phyloP scores from a whole-genome alignment of 2,113 vertebrate genomes.

The Gorilla gorilla region DNA sequence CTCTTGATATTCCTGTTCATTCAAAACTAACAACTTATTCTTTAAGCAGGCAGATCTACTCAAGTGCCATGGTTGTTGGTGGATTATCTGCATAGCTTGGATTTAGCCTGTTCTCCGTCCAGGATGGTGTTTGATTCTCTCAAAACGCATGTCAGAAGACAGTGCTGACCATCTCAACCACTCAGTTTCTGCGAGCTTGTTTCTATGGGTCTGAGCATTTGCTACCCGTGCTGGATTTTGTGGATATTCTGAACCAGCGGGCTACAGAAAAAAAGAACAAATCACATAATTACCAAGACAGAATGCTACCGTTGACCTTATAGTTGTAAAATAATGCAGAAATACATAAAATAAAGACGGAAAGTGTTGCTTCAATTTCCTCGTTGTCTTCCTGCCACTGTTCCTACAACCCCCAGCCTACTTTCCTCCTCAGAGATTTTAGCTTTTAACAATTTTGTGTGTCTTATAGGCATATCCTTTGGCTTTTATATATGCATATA shows the following conservation, averaged over 20 bases:
- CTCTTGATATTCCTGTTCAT: neutral
- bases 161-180: rapidly evolving
- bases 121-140: neutral
- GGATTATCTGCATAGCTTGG: neutral
- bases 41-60: neutral
- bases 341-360: neutral
- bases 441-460: neutral
- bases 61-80: rapidly evolving
- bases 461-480: neutral
- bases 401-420: no score
- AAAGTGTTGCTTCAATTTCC: neutral
- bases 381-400: rapidly evolving
- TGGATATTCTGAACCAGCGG: neutral
- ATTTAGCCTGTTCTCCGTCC: neutral
- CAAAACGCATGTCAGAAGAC: neutral
- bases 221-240: neutral
- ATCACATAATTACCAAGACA: neutral
- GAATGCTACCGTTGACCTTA: neutral
- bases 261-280: neutral
- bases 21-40: neutral
- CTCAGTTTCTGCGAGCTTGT: no score
- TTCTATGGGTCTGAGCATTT: neutral
- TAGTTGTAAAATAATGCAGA: neutral
- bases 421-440: neutral
- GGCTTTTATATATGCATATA: neutral